Conservation (phyloP, 2,888 invertebrate genomes). For the Thymelicus lineola region DNA sequence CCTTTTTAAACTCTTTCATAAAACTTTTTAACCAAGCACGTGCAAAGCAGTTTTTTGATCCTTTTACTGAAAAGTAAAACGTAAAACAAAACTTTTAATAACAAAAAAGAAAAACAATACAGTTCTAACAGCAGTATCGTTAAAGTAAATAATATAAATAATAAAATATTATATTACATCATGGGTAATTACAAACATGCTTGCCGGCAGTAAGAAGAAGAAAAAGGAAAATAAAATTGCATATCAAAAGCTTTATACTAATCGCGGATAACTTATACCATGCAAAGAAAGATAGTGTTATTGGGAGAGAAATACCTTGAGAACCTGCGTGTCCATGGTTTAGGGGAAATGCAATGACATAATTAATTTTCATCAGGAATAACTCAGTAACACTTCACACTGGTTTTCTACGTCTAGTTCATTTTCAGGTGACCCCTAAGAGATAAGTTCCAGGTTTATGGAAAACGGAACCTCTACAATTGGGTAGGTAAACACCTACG, state of each 20-base stretch:
- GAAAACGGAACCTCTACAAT: conserved; percentile 63
- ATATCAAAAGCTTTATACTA: conserved; percentile 50
- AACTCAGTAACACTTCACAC: conserved; percentile 58
- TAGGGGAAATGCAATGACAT: conserved; percentile 82
- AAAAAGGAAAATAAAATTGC: conserved; percentile 39
- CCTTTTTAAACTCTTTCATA: background rate
- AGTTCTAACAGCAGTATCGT: conserved; percentile 18
- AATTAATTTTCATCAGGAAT: conserved; percentile 81
- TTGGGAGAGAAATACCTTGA: conserved; percentile 85
- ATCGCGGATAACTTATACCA: conserved; percentile 54
- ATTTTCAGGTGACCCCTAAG: conserved; percentile 77
- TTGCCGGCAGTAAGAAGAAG: conserved; percentile 24
- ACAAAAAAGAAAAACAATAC: conserved; percentile 37
- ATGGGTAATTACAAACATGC: conserved; percentile 54
- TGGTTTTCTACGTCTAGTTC: conserved; percentile 64
- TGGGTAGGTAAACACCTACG: conserved; percentile 63
- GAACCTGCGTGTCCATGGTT: conserved; percentile 85
- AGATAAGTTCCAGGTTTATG: conserved; percentile 55
- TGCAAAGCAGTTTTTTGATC: conserved; percentile 33
- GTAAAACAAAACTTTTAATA: background rate
- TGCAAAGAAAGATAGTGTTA: conserved; percentile 81
- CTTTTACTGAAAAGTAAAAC: conserved; percentile 10
- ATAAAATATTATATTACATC: conserved; percentile 7
- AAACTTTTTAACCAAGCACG: conserved; percentile 31
- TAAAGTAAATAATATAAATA: conserved; percentile 5